phyloP scores from a whole-genome alignment of 2,113 vertebrate genomes.

The Proterorhinus semilunaris region DNA sequence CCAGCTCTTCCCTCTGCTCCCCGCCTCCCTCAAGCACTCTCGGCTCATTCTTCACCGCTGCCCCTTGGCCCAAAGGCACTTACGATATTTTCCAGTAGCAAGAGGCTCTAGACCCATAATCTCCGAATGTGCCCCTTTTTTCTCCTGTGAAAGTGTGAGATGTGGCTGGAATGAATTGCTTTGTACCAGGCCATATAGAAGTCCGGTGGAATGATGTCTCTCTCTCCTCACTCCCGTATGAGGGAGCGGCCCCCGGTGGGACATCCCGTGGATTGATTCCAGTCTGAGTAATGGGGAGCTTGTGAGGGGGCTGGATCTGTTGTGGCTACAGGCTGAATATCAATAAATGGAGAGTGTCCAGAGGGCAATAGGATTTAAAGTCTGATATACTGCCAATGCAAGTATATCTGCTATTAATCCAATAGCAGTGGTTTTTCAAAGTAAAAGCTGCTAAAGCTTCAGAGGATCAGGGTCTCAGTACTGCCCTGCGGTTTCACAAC shows the following conservation, averaged over 20 bases:
- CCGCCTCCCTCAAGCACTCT: conserved; percentile 13
- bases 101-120: background rate
- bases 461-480: too few species aligned
- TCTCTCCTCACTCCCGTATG: conserved; percentile 37
- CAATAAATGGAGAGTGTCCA: conserved; percentile 24
- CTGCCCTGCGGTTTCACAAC: too few species aligned
- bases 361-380: too few species aligned
- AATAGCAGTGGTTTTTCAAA: too few species aligned
- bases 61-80: conserved; percentile 22
- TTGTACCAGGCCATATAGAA: conserved; percentile 34
- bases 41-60: conserved; percentile 15
- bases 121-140: conserved; percentile 16
- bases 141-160: conserved; percentile 24
- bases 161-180: conserved; percentile 31
- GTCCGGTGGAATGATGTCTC: conserved; percentile 33
- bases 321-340: conserved; percentile 47
- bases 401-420: too few species aligned
- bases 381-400: too few species aligned
- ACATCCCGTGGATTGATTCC: conserved; percentile 46
- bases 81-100: conserved; percentile 15
- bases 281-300: conserved; percentile 44
- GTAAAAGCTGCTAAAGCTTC: too few species aligned
- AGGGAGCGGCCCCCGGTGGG: conserved; percentile 31
- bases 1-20: background rate
- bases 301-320: conserved; percentile 25